Conservation (phyloP, 2,113 vertebrate species). For the Nothocercus julius region DNA sequence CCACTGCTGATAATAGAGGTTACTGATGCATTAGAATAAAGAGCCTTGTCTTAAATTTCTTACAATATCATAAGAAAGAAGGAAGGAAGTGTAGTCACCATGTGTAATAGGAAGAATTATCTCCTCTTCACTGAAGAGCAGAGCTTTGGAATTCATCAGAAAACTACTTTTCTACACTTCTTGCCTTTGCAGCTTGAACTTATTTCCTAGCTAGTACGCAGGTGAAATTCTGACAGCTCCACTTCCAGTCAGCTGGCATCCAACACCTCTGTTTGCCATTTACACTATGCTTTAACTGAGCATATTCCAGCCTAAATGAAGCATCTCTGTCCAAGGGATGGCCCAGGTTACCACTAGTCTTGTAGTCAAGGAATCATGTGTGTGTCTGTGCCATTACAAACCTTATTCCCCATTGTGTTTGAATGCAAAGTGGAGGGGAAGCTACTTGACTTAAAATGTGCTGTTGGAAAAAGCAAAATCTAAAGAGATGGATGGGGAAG, state of each 20-base stretch:
- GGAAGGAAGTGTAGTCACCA: not conserved
- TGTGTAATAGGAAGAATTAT: not conserved
- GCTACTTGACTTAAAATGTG: not conserved
- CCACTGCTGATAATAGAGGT: not conserved
- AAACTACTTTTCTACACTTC: not conserved
- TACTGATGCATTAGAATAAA: not conserved
- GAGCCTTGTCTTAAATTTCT: not conserved
- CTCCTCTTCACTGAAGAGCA: not conserved
- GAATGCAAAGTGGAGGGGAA: not conserved
- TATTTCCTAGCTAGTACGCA: not conserved
- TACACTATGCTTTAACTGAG: not conserved
- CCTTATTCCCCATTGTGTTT: not conserved
- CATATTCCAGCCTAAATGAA: not conserved
- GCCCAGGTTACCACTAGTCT: not conserved
- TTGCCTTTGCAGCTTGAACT: not conserved
- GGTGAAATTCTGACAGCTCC: not conserved
- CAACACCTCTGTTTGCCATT: not conserved
- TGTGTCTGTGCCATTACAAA: not conserved
- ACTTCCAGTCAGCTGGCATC: not conserved
- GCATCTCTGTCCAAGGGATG: rapidly evolving
- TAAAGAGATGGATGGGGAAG: not conserved
- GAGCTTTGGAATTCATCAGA: not conserved
- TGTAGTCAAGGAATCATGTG: not conserved
- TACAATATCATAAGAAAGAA: not conserved
- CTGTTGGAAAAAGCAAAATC: not conserved